phyloP scores from a whole-genome alignment of 2,797 vertebrate genomes.

The Sus cebifrons region DNA sequence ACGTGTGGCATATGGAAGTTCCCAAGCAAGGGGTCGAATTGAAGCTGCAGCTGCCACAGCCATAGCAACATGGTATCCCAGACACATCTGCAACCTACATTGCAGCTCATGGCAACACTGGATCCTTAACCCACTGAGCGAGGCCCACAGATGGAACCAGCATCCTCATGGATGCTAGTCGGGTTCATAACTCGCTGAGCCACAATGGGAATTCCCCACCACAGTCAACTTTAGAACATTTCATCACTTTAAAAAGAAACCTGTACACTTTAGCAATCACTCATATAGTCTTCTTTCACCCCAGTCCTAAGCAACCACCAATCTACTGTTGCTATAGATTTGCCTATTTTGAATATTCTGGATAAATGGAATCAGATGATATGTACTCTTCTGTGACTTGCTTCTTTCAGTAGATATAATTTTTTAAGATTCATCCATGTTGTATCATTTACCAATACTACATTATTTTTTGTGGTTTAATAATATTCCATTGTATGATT shows the following conservation, averaged over 20 bases:
- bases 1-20: no score
- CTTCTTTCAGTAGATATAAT: not conserved
- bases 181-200: no score
- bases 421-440: not conserved
- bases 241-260: conserved; percentile 9
- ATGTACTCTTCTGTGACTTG: not conserved
- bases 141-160: no score
- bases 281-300: not conserved
- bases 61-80: no score
- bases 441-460: not conserved
- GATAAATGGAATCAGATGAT: not conserved
- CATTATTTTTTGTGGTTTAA: not conserved
- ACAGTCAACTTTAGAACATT: not conserved
- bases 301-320: not conserved
- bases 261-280: not conserved
- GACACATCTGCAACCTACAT: no score
- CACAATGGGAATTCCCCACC: not conserved
- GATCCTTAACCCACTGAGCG: no score
- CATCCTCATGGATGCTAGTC: no score
- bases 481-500: not conserved
- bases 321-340: not conserved
- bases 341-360: not conserved
- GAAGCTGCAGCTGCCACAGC: no score
- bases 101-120: no score
- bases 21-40: no score